Percentiles rank a stretch among this genome's conserved stretches.
These are phyloP conservation scores for Sinocyclocheilus rhinocerous DNA, from an alignment of 2,113 vertebrate genomes.

Conservation along the genomic window DNA sequence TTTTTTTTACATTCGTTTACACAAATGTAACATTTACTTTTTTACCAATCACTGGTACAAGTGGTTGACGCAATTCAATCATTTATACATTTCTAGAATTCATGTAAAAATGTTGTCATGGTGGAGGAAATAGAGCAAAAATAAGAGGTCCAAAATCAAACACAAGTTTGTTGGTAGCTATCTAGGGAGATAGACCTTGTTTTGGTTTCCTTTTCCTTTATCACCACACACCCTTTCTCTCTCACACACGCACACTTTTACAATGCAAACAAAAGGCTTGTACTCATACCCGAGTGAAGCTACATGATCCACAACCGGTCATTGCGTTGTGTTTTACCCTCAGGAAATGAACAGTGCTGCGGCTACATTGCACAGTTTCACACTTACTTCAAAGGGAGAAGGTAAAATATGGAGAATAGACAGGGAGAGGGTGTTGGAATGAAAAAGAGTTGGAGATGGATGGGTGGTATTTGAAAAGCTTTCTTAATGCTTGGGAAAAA, in stretches of 20 bases:
- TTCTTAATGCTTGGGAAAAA: constrained; percentile 55
- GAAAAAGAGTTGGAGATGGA: constrained; percentile 28
- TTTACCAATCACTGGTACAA: constrained; percentile 11
- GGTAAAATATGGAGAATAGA: constrained; percentile 46
- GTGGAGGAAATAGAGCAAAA: constrained; percentile 33
- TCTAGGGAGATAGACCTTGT: constrained; percentile 69
- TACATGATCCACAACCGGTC: constrained; percentile 64
- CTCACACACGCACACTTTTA: constrained; percentile 47
- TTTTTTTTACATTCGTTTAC: neutral
- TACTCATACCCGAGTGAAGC: constrained; percentile 72
- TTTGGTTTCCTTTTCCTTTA: constrained; percentile 74
- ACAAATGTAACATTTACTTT: neutral
- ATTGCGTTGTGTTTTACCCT: constrained; percentile 66
- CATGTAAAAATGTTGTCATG: constrained; percentile 29
- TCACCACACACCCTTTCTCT: constrained; percentile 55
- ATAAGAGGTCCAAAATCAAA: constrained; percentile 38
- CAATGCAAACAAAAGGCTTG: constrained; percentile 68
- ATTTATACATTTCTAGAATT: constrained; percentile 24
- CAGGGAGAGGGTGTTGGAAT: constrained; percentile 1
- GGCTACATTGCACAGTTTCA: constrained; percentile 59
- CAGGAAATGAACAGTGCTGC: constrained; percentile 64
- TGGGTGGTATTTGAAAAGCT: constrained; percentile 58
- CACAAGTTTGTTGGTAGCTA: constrained; percentile 58
- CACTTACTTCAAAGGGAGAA: constrained; percentile 51
- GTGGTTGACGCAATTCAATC: neutral